Evolutionary conservation across 2,113 vertebrate species (phyloP).

Genomic region (Canis aureus): DNA sequence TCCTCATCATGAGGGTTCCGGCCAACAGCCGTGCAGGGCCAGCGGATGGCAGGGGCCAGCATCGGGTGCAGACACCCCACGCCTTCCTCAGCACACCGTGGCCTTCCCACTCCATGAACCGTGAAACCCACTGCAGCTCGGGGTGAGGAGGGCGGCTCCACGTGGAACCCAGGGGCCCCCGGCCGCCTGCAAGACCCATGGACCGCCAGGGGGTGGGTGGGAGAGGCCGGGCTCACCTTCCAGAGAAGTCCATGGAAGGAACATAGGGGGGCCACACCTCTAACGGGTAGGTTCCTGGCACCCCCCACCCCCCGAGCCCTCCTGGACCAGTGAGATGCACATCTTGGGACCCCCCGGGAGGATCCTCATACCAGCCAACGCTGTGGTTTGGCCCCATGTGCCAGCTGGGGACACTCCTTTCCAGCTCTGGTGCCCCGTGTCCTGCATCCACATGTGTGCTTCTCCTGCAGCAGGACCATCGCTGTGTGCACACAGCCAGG

Average conservation of each 20-base stretch:
- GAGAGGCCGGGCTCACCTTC: background rate
- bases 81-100: too few relatives aligned
- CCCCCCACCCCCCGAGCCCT: background rate
- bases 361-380: rapidly evolving
- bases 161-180: background rate
- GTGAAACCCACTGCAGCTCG: too few relatives aligned
- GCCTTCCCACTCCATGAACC: too few relatives aligned
- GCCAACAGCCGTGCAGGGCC: too few relatives aligned
- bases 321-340: background rate
- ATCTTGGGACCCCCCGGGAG: background rate
- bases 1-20: background rate
- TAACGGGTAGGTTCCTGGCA: rapidly evolving
- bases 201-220: rapidly evolving
- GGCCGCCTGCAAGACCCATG: too few relatives aligned
- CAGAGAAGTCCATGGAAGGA: too few relatives aligned
- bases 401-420: rapidly evolving
- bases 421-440: rapidly evolving
- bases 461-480: rapidly evolving
- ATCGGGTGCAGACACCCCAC: too few relatives aligned
- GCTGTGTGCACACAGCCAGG: rapidly evolving
- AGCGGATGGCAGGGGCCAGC: background rate
- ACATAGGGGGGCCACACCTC: rapidly evolving
- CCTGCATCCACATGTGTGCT: rapidly evolving
- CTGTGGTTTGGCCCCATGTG: rapidly evolving
- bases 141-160: too few relatives aligned